Base-by-base conservation (phyloP, 2,888 invertebrate species). In the Incurvaria masculella region DNA sequence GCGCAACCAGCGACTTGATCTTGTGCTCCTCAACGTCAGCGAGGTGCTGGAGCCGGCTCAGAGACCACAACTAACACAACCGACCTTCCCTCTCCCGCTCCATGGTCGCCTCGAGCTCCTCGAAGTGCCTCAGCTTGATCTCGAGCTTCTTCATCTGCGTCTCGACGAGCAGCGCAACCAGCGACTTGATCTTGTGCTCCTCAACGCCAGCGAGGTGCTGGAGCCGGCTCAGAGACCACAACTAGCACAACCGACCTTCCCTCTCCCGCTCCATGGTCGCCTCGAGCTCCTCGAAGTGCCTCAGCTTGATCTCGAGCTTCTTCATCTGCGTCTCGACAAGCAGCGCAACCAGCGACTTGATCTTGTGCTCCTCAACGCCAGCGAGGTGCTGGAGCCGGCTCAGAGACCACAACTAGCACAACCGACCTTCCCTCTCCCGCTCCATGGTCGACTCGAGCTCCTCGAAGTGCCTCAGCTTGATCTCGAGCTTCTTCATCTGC, bases 101-200 rank as follows among this genome's bases (percentile, higher is more conserved):
- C 99, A 99, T 86, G 61, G 91, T 87, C 59, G 89, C 94, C 68
- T 99, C 99, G n/a, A 99, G 75, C 66, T 99, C 99, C 66, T 99
- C 99, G 68, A 99, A 99, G 70, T 99, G 99, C 2, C 97, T 80
- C 52, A 99, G 72, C 69, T 99, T 99, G 57, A 99, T 97, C 78
- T 99, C 99, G 46, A 99, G 73, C 65, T 99, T 99, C 78, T 99
- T 99, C 98, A 99, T 98, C 81, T 99, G 99, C 0, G 99, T 99
- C 71, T 99, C 99, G 1, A 99, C 99, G 4, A 99, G 81, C 43
- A 99, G 76, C 0, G 99, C 99, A 0, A 99, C 99, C 17, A 99
- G 78, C 0, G 95, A 94, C 71, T 99, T 99, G 60, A 99, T 99
- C 76, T 98, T 97, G 16, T 98, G 80, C 68, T 99, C 99, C 73